Percentiles rank a stretch among this genome's conserved stretches.
These are phyloP conservation scores for Conger conger DNA, from an alignment of 2,113 vertebrate species.

Conservation along the genomic window DNA sequence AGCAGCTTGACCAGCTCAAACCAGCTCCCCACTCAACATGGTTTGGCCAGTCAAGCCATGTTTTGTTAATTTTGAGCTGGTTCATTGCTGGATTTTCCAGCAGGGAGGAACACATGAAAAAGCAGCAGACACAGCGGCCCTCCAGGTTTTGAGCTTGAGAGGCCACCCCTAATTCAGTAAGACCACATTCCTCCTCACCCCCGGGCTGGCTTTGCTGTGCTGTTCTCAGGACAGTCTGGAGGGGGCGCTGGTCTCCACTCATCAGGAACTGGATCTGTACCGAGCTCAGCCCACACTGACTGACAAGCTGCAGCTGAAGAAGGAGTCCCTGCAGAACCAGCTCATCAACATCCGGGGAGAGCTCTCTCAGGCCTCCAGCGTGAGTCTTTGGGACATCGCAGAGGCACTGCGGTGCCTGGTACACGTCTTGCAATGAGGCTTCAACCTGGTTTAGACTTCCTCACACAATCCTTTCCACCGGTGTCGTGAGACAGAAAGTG, in stretches of 20 bases:
- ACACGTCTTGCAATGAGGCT: not conserved
- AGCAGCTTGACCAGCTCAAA: too few species aligned
- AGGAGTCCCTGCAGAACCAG: conserved; percentile 91
- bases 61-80: too few species aligned
- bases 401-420: not conserved
- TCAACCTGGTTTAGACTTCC: too few species aligned
- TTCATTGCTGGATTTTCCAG: too few species aligned
- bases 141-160: not conserved
- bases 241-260: conserved; percentile 88
- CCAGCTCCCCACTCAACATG: too few species aligned
- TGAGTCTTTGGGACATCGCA: conserved; percentile 53
- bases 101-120: too few species aligned
- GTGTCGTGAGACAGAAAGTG: too few species aligned
- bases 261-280: conserved; percentile 93
- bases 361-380: conserved; percentile 91
- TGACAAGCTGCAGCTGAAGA: conserved; percentile 86
- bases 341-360: conserved; percentile 92
- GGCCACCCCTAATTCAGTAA: not conserved
- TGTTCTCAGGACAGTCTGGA: conserved; percentile 84
- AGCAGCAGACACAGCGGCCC: too few species aligned
- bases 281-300: conserved; percentile 78
- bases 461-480: too few species aligned
- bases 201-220: not conserved
- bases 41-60: too few species aligned
- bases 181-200: not conserved